A percentile compares a stretch with the other conserved stretches of the same genome.
phyloP scores from a whole-genome alignment of 1,140 invertebrate genomes.

The Drosophila subobscura region DNA sequence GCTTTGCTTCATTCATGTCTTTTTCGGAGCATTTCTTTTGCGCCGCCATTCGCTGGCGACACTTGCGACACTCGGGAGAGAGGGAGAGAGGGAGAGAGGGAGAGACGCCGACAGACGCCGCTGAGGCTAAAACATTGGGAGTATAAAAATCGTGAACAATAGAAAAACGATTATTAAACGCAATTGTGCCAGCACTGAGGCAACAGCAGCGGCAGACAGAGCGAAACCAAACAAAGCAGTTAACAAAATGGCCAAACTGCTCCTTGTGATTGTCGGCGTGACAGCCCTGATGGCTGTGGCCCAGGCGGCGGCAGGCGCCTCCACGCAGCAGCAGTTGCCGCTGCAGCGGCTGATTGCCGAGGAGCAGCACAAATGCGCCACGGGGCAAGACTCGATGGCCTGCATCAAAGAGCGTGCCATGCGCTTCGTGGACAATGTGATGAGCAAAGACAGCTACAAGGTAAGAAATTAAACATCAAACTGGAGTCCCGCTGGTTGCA shows the following conservation, averaged over 20 bases:
- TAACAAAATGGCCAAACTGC: constrained; percentile 67
- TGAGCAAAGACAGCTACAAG: constrained; percentile 91
- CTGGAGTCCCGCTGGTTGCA: neutral
- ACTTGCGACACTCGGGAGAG: constrained; percentile 4
- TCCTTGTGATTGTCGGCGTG: constrained; percentile 66
- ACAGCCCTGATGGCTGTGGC: constrained; percentile 51
- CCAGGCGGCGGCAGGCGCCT: constrained; percentile 55
- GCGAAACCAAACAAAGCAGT: constrained; percentile 18
- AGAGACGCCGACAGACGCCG: neutral
- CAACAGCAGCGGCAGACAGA: constrained; percentile 54
- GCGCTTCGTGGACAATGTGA: constrained; percentile 89
- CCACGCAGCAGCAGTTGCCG: constrained; percentile 86
- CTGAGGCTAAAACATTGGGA: constrained; percentile 63
- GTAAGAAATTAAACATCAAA: constrained; percentile 82
- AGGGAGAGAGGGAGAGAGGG: too few species aligned
- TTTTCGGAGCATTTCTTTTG: constrained; percentile 72
- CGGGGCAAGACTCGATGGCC: constrained; percentile 90
- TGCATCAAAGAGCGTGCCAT: constrained; percentile 93
- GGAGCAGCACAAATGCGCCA: constrained; percentile 88
- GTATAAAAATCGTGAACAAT: constrained; percentile 84
- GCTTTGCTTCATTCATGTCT: constrained; percentile 73
- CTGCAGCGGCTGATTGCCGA: constrained; percentile 90
- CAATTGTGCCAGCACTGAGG: constrained; percentile 78
- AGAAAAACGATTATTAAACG: constrained; percentile 84
- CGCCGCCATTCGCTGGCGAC: constrained; percentile 36